These are phyloP conservation scores for Oncorhynchus mykiss DNA, from an alignment of 2,113 vertebrate genomes.

Conservation along the genomic window DNA sequence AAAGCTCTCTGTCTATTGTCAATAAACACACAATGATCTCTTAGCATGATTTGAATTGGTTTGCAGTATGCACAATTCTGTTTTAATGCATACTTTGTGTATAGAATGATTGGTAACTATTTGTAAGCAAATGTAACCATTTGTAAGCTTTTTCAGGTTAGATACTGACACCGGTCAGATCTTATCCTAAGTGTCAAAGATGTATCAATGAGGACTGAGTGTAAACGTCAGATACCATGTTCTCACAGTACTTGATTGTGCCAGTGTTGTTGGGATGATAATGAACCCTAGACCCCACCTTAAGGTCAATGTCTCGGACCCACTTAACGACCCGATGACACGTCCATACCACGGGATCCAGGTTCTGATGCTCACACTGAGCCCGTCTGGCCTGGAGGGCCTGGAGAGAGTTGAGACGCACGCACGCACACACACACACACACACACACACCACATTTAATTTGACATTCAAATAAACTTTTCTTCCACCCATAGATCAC, in stretches of 20 bases:
- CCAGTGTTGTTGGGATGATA: too few species aligned
- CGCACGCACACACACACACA: conserved; percentile 68
- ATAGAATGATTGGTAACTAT: not conserved
- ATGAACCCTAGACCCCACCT: conserved; percentile 62
- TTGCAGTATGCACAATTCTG: not conserved
- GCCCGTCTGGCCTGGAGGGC: conserved; percentile 77
- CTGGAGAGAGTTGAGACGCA: conserved; percentile 49
- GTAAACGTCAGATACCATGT: too few species aligned
- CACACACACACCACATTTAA: conserved; percentile 69
- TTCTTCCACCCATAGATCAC: too few species aligned
- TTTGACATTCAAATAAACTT: too few species aligned
- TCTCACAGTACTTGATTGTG: too few species aligned
- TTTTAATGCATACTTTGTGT: not conserved
- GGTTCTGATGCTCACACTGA: conserved; percentile 81
- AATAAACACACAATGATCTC: too few species aligned
- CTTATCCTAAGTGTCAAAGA: too few species aligned
- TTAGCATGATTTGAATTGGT: too few species aligned
- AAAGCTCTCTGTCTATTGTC: too few species aligned
- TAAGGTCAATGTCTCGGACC: conserved; percentile 84
- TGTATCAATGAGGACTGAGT: too few species aligned
- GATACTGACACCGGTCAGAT: too few species aligned
- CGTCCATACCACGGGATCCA: conserved; percentile 83
- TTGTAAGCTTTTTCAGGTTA: too few species aligned
- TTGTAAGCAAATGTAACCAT: not conserved
- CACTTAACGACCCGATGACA: conserved; percentile 84